Evolutionary conservation across 1,140 invertebrate genomes (phyloP).

Genomic region (Caenorhabditis inopinata): DNA sequence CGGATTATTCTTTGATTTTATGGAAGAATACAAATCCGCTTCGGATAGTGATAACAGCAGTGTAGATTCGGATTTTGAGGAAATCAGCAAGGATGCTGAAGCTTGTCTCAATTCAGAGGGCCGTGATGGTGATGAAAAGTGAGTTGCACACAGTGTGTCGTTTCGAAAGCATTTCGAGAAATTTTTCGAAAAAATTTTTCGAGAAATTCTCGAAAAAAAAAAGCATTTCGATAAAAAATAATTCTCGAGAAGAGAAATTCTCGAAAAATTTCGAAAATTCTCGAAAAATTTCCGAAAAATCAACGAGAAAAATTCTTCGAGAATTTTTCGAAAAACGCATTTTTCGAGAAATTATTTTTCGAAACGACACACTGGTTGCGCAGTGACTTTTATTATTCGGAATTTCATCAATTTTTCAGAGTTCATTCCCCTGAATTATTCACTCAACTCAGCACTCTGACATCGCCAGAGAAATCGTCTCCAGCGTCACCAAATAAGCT

Average conservation of each 20-base stretch:
- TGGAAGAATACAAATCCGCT: conserved; percentile 44
- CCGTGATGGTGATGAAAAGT: conserved; percentile 18
- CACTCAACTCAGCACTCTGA: conserved; percentile 45
- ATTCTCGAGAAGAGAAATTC: no score
- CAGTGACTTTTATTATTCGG: no score
- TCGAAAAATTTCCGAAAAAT: no score
- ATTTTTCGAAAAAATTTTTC: no score
- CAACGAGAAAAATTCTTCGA: no score
- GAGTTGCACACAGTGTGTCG: conserved; percentile 1
- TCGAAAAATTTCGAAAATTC: no score
- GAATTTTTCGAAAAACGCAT: no score
- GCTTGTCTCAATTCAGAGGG: conserved; percentile 6
- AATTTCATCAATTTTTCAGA: neutral
- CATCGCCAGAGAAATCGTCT: neutral
- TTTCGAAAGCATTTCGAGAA: no score
- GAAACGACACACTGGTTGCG: no score
- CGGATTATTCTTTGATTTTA: conserved; percentile 44
- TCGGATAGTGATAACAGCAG: conserved; percentile 16
- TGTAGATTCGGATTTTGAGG: conserved; percentile 37
- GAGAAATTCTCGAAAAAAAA: no score
- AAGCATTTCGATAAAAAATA: no score
- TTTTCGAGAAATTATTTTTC: no score
- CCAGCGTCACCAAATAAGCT: conserved; percentile 25
- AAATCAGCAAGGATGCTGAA: neutral
- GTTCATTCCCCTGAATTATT: neutral